A percentile compares a stretch with the other conserved stretches of the same genome.
phyloP scores from a whole-genome alignment of 2,888 invertebrate genomes.

The Limnephilus marmoratus region DNA sequence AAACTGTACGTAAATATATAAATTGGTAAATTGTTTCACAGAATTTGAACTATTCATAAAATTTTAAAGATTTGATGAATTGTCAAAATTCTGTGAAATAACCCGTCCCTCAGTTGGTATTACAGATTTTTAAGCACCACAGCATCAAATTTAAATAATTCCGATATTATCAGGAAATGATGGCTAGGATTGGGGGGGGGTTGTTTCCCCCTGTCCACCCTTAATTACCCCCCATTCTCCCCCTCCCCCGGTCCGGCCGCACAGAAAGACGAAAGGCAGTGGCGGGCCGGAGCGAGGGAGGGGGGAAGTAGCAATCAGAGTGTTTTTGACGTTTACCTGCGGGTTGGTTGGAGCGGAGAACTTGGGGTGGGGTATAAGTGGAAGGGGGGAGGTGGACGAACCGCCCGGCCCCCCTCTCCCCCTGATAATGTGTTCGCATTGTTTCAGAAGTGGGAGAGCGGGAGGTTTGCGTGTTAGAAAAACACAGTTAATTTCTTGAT shows the following conservation, averaged over 20 bases:
- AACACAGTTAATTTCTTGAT: neutral
- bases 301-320: constrained; percentile 47
- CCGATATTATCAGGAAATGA: neutral
- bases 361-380: neutral
- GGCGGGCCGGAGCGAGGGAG: neutral
- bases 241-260: constrained; percentile 17
- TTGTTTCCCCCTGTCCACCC: neutral
- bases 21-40: too few species aligned
- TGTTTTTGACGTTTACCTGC: constrained; percentile 66
- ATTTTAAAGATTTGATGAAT: neutral
- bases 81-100: neutral
- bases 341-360: constrained; percentile 38
- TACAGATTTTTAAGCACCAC: neutral
- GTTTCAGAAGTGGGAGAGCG: neutral
- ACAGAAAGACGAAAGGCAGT: neutral
- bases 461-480: neutral
- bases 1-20: too few species aligned
- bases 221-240: neutral
- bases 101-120: too few species aligned
- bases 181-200: neutral
- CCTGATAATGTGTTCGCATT: neutral
- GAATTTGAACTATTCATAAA: too few species aligned
- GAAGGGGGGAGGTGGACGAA: neutral
- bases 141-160: neutral
- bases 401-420: neutral